Evolutionary conservation across 35 echinoderm and acorn worm species (phyloP).

Genomic region (Heliocidaris erythrogramma): DNA sequence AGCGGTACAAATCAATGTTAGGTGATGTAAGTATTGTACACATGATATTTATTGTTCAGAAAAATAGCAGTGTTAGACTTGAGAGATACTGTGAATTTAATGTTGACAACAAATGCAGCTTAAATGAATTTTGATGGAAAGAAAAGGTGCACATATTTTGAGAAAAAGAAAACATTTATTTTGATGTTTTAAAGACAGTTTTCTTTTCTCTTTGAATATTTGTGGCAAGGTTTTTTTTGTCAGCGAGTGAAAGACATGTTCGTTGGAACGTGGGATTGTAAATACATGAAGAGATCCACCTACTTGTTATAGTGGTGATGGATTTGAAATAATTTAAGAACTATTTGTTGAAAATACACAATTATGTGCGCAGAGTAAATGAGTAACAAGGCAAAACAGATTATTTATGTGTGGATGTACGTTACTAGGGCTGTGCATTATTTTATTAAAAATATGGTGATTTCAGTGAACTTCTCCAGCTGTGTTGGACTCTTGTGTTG

Average conservation of each 20-base stretch:
- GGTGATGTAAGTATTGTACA: background rate
- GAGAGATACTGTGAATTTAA: background rate
- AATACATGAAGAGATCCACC: background rate
- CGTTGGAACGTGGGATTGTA: background rate
- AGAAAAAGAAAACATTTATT: background rate
- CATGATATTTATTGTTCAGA: slow-evolving; percentile 38
- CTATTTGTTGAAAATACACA: slow-evolving; percentile 8
- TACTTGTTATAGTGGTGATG: background rate
- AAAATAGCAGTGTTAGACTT: slow-evolving; percentile 21
- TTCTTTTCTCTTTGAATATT: slow-evolving; percentile 24
- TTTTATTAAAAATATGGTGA: slow-evolving; percentile 55
- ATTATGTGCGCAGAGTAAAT: slow-evolving; percentile 36
- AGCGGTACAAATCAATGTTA: background rate
- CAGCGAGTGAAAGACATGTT: background rate
- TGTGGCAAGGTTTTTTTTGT: background rate
- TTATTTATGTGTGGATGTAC: slow-evolving; percentile 39
- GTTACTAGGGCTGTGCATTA: slow-evolving; percentile 48
- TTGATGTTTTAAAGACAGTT: slow-evolving; percentile 9
- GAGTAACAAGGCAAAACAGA: slow-evolving; percentile 18
- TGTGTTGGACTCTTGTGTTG: background rate
- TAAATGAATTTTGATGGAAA: background rate
- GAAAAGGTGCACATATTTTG: slow-evolving; percentile 26
- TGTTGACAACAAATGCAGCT: background rate
- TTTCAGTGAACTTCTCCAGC: slow-evolving; percentile 5
- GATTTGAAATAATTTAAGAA: slow-evolving; percentile 8